Evolutionary conservation across 2,888 invertebrate genomes (phyloP).

Genomic region (Sarcophaga variegata): DNA sequence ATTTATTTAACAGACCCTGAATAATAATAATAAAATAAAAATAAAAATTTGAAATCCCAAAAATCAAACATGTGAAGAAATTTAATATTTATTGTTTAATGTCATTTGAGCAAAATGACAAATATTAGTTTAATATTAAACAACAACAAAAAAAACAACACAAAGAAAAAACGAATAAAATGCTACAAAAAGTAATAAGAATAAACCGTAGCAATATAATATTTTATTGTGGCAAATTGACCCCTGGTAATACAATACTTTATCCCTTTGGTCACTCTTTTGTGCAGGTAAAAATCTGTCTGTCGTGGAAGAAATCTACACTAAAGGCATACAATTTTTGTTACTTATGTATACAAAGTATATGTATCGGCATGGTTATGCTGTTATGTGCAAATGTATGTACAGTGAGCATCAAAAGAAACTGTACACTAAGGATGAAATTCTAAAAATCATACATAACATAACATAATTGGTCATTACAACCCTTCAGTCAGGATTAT

Average conservation of each 20-base stretch:
- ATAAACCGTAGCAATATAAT: constrained; percentile 43
- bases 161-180: neutral
- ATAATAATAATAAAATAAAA: neutral
- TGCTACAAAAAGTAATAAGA: constrained; percentile 2
- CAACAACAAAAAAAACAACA: neutral
- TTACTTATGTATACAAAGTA: constrained; percentile 10
- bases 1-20: neutral
- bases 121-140: constrained; percentile 53
- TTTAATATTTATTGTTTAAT: constrained; percentile 61
- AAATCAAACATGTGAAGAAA: constrained; percentile 40
- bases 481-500: no score
- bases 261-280: constrained; percentile 14
- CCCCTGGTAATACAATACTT: constrained; percentile 58
- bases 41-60: constrained; percentile 19
- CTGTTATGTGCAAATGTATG: neutral
- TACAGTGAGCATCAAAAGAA: no score
- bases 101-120: constrained; percentile 39
- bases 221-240: constrained; percentile 58
- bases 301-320: neutral
- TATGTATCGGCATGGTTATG: neutral
- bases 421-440: no score
- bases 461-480: no score
- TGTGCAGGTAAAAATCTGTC: constrained; percentile 23
- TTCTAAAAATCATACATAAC: no score
- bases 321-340: constrained; percentile 24